A percentile compares a stretch with the other conserved stretches of the same genome.
Conservation (phyloP, 2,888 invertebrate genomes). For the Tetheella fluctuosa region DNA sequence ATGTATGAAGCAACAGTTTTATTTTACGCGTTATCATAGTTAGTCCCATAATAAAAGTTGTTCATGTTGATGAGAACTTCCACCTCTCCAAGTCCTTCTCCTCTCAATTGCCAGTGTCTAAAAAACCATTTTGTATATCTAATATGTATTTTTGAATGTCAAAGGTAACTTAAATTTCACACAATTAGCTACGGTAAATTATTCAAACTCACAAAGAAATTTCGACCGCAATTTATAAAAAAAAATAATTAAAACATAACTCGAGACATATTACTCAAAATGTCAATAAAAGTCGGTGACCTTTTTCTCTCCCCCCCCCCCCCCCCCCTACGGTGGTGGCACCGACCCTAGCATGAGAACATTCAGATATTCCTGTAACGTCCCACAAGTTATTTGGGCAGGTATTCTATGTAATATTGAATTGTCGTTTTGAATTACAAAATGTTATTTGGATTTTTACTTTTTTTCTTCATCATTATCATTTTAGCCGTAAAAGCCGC, state of each 20-base stretch:
- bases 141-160: too few species aligned
- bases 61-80: too few species aligned
- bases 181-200: background rate
- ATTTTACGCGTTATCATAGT: too few species aligned
- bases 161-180: background rate
- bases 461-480: background rate
- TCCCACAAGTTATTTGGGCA: constrained; percentile 5
- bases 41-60: too few species aligned
- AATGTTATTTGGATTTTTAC: background rate
- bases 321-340: background rate
- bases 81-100: too few species aligned
- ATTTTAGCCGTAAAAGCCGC: background rate
- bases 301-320: constrained; percentile 1
- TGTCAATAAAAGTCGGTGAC: constrained; percentile 7
- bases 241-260: background rate
- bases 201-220: background rate
- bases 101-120: too few species aligned
- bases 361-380: background rate
- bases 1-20: too few species aligned
- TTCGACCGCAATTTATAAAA: background rate
- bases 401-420: constrained; percentile 8
- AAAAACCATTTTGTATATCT: too few species aligned
- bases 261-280: constrained; percentile 9
- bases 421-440: constrained; percentile 1
- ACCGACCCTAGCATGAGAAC: background rate